Base-by-base conservation (phyloP, 1,140 invertebrate genomes). In the Aphelenchoides fujianensis region DNA sequence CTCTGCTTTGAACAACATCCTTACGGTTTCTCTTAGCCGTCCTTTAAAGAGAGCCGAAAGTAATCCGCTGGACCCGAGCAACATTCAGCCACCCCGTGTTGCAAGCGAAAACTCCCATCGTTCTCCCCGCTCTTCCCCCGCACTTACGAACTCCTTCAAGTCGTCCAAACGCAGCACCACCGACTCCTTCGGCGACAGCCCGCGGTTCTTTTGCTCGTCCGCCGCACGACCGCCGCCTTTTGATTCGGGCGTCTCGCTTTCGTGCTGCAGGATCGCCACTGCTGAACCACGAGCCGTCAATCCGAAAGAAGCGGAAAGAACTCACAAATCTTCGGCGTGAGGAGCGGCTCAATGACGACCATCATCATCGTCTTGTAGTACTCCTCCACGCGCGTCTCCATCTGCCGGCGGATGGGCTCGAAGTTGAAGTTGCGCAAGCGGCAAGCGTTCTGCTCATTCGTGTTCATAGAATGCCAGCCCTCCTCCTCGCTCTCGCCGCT, bases 401-500 rank as follows among this genome's bases (percentile, higher is more conserved):
- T 34, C 55, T 83, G 80, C 54, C 81, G 72, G 53, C 80, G 61
- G 19, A 82, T 63, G 23, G 81, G 75, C 37, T 78, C 75, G 34
- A 82, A 69, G 53, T 82, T 73, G 63, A 75, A 83, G 19, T 77
- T 57, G 41, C 75, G 61, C 16, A 82, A 74, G 3, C 70, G 62
- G 16, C 77, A 73, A 37, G 31, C 53, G 32, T 72, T 81, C 62
- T 82, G 80, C 31, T 63, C 69, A 19, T 73, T 74, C 1, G 81
- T 83, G 64, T 82, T 82, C 9, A 72, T 53, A 19, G 67, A 72
- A 28, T 59, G 34, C 80, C 80, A 82, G 12, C 53, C 16, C 32
- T 7, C 67, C 55, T 67, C 63, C 70, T 86, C 86, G 69, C 91
- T 90, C 77, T 96, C 92, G 2, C 94, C 94, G 77, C 92, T 94